These are phyloP conservation scores for Ladona fulva DNA, from an alignment of 1,140 invertebrate genomes.

Conservation along the genomic window DNA sequence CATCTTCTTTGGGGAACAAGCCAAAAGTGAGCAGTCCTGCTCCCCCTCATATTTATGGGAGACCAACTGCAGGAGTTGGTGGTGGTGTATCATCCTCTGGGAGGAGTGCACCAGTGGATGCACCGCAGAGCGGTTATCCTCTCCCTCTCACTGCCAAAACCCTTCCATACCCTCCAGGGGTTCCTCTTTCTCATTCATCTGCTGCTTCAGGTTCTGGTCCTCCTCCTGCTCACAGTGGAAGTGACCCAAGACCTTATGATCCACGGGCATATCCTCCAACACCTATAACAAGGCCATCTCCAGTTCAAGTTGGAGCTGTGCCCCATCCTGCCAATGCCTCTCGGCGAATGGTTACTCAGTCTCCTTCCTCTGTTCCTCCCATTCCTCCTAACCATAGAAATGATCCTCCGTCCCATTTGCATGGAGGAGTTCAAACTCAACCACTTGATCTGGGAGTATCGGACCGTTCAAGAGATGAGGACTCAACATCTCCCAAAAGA, in stretches of 20 bases:
- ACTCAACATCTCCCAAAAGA: slow-evolving; percentile 44
- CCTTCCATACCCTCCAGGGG: slow-evolving; percentile 44
- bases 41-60: slow-evolving; percentile 67
- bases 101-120: slow-evolving; percentile 40
- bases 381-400: slow-evolving; percentile 30
- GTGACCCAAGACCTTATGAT: slow-evolving; percentile 26
- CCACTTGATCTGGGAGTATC: slow-evolving; percentile 62
- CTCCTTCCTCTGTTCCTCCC: slow-evolving; percentile 41
- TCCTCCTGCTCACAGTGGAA: slow-evolving; percentile 47
- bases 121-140: slow-evolving; percentile 28
- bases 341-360: slow-evolving; percentile 41
- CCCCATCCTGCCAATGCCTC: slow-evolving; percentile 31
- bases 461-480: slow-evolving; percentile 37
- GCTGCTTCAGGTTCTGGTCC: slow-evolving; percentile 34
- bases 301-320: slow-evolving; percentile 32
- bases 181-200: slow-evolving; percentile 35
- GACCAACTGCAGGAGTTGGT: slow-evolving; percentile 50
- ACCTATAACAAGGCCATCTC: slow-evolving; percentile 37
- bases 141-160: slow-evolving; percentile 58
- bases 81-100: slow-evolving; percentile 34
- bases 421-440: slow-evolving; percentile 49
- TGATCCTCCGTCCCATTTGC: slow-evolving; percentile 22
- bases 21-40: slow-evolving; percentile 69
- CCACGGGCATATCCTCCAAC: slow-evolving; percentile 25
- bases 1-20: slow-evolving; percentile 40